These are phyloP conservation scores for Gobionotothen gibberifrons DNA, from an alignment of 2,797 vertebrate species.

Conservation along the genomic window DNA sequence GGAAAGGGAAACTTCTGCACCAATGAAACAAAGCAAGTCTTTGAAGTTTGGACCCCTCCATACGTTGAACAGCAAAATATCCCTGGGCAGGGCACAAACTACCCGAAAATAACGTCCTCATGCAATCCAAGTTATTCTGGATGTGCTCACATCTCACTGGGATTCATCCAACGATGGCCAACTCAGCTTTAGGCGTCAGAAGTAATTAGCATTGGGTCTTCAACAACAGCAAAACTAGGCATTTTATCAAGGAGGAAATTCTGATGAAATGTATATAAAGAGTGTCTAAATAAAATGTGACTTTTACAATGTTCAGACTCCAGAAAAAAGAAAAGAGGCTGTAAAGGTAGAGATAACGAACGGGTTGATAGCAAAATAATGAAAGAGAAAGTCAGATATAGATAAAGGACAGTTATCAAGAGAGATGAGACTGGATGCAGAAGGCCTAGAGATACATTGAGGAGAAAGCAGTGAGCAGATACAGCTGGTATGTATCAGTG, in stretches of 20 bases:
- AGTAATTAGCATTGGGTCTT: slow-evolving; percentile 10
- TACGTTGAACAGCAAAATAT: slow-evolving; percentile 49
- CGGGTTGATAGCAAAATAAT: neutral
- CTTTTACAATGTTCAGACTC: neutral
- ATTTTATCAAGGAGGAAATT: slow-evolving; percentile 1
- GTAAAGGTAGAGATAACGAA: slow-evolving; percentile 2
- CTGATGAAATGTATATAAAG: neutral
- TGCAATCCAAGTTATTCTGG: slow-evolving; percentile 52
- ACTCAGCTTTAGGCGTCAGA: slow-evolving; percentile 36
- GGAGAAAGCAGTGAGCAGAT: slow-evolving; percentile 7
- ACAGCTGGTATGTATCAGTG: slow-evolving; percentile 42
- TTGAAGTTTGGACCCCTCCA: slow-evolving; percentile 28
- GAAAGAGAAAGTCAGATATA: neutral
- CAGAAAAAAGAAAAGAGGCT: neutral
- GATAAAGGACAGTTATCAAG: neutral
- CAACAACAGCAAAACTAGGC: slow-evolving; percentile 2
- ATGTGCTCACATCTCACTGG: slow-evolving; percentile 46
- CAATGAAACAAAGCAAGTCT: slow-evolving; percentile 21
- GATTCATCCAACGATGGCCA: slow-evolving; percentile 31
- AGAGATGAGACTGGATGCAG: neutral
- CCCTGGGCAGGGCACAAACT: slow-evolving; percentile 42
- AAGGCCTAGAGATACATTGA: slow-evolving; percentile 17
- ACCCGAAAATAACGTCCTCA: slow-evolving; percentile 31
- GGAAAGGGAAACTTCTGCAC: slow-evolving; percentile 4
- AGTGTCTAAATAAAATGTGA: neutral